Base-by-base conservation (phyloP, 1,140 invertebrate species). In the Dolichoris vasculosae region DNA sequence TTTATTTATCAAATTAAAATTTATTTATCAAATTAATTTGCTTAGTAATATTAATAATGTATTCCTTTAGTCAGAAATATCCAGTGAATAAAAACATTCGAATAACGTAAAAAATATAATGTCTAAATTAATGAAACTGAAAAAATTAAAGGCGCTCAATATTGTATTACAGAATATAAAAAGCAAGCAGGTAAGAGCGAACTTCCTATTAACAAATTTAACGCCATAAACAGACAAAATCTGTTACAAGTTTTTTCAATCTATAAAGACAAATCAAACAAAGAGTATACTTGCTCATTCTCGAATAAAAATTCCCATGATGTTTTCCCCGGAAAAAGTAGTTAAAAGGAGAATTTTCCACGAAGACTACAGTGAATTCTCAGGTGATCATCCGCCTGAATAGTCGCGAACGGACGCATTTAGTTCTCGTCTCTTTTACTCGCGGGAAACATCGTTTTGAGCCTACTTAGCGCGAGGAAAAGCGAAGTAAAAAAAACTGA, bases 341-440 rank as follows among this genome's bases (percentile, higher is more conserved):
- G 15, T 43, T 11, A 40, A 75, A 73, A 35, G 23, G 26, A 30
- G 48, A 55, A 17, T 55, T 78, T 78, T 78, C 46, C 76, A 51
- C 11, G 46, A 75, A 75, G 15, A 30, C 40, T 30, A 20, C 13
- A n/a, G 40, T n/a, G 43, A 78, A 59, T 35, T 78, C 76, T 78
- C 48, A 32, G 59, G 76, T 26, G 32, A 80, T 80, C 78, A 80
- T 51, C 38, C 59, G 78, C 35, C 9, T 30, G 78, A 80, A 59
- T 38, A 59, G 7, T 30, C 38, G 35, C 78, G 59, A 64, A 46
- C 13, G 59, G 9, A 63, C 51, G 23, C 78, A 38, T 38, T 23
- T 3, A 32, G 40, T 55, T 80, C 59, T 15, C 32, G 26, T 40
- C 69, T 73, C 69, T 32, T 8, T 32, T 32, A 30, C n/a, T 67